Evolutionary conservation across 1,140 invertebrate species (phyloP).

Genomic region (Antheraea mylitta): DNA sequence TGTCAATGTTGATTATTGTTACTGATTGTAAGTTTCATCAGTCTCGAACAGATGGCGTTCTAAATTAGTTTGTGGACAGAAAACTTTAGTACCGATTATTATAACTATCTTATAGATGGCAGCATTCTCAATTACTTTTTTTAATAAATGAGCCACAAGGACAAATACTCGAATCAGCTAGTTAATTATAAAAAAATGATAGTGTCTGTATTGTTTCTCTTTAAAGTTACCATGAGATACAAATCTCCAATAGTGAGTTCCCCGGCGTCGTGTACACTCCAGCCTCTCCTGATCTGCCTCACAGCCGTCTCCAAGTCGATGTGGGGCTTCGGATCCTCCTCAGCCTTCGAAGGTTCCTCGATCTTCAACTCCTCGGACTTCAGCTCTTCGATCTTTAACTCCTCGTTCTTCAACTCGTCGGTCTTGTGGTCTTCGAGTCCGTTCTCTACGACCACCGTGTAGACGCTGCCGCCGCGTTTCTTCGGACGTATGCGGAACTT

Average conservation of each 20-base stretch:
- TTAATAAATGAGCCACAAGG: too few relatives aligned
- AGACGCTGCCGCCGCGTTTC: conserved; percentile 59
- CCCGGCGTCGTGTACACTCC: conserved; percentile 87
- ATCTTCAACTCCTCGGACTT: conserved; percentile 35
- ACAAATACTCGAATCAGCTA: too few relatives aligned
- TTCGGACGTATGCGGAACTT: conserved; percentile 64
- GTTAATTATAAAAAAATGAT: too few relatives aligned
- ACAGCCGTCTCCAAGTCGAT: conserved; percentile 71
- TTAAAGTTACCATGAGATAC: conserved; percentile 87
- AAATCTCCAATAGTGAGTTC: conserved; percentile 92
- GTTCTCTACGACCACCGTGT: conserved; percentile 58
- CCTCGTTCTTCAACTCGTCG: conserved; percentile 36
- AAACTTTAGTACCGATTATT: too few relatives aligned
- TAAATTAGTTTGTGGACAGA: too few relatives aligned
- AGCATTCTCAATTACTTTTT: too few relatives aligned
- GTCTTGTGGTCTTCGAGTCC: conserved; percentile 41
- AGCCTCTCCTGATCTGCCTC: conserved; percentile 85
- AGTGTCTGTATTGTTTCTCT: too few relatives aligned
- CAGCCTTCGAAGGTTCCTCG: conserved; percentile 36
- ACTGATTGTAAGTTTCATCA: too few relatives aligned
- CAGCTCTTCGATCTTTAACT: conserved; percentile 34
- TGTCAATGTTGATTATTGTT: too few relatives aligned
- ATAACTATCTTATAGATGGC: too few relatives aligned
- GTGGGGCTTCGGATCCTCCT: conserved; percentile 50
- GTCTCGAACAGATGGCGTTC: too few relatives aligned